Percentiles rank a stretch among this genome's conserved stretches.
phyloP scores from a whole-genome alignment of 2,113 vertebrate genomes.

The Ammodramus savannarum region DNA sequence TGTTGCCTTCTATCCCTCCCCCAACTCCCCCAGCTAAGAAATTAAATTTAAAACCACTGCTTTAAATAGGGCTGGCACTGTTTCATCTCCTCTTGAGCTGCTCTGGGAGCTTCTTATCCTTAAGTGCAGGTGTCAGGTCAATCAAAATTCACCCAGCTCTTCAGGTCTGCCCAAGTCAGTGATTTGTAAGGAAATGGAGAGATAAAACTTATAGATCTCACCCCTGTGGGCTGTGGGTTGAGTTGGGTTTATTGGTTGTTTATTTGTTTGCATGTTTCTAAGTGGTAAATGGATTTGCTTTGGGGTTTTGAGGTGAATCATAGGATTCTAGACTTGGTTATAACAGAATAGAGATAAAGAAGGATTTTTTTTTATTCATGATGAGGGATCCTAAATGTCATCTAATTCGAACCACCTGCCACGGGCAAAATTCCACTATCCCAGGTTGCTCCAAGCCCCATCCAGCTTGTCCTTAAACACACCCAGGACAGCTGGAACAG shows the following conservation, averaged over 20 bases:
- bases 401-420: background rate
- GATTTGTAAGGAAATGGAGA: background rate
- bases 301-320: background rate
- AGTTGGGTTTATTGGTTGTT: background rate
- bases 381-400: background rate
- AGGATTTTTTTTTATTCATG: background rate
- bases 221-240: background rate
- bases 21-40: conserved; percentile 16
- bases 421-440: background rate
- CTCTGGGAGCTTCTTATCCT: background rate
- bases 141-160: conserved; percentile 1
- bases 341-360: background rate
- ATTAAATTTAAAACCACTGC: conserved; percentile 57
- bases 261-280: background rate
- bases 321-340: background rate
- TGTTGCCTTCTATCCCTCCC: conserved; percentile 42
- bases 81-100: conserved; percentile 32
- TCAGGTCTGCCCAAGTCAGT: background rate
- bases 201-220: background rate
- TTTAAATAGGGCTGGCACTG: conserved; percentile 47
- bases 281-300: background rate
- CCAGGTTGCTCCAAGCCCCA: background rate
- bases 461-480: background rate
- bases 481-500: background rate
- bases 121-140: conserved; percentile 50